A percentile compares a stretch with the other conserved stretches of the same genome.
These are phyloP conservation scores for Sebastes fasciatus DNA, from an alignment of 2,113 vertebrate species.

Conservation along the genomic window DNA sequence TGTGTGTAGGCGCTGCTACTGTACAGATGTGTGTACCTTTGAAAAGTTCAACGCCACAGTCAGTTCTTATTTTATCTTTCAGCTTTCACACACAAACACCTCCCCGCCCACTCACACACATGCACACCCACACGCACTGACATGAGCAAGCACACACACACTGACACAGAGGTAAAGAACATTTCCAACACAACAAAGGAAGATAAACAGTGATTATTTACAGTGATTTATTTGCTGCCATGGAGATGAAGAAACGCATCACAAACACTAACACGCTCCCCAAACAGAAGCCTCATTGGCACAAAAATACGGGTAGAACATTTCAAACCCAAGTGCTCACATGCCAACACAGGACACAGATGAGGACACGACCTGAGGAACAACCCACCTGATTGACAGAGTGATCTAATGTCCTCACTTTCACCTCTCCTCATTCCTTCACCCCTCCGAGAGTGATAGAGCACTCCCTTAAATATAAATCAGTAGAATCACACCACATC, in stretches of 20 bases:
- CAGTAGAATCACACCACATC: slow-evolving; percentile 71
- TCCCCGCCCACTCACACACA: background rate
- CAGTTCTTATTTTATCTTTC: background rate
- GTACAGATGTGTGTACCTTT: slow-evolving; percentile 37
- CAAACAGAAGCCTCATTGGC: background rate
- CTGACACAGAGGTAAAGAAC: background rate
- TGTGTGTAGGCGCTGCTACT: background rate
- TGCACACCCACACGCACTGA: background rate
- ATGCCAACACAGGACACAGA: slow-evolving; percentile 20
- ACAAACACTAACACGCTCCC: background rate
- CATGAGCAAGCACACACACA: background rate
- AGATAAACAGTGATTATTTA: slow-evolving; percentile 49
- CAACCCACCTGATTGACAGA: slow-evolving; percentile 62
- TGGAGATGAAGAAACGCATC: slow-evolving; percentile 25
- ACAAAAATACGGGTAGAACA: background rate
- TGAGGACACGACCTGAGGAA: slow-evolving; percentile 26
- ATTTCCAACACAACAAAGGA: slow-evolving; percentile 11
- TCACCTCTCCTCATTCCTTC: slow-evolving; percentile 63
- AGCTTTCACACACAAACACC: background rate
- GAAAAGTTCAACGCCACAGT: slow-evolving; percentile 55
- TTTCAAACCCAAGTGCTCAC: background rate
- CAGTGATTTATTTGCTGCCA: slow-evolving; percentile 38
- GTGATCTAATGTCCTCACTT: slow-evolving; percentile 70
- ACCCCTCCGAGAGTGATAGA: slow-evolving; percentile 71
- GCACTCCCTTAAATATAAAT: slow-evolving; percentile 81